phyloP scores from a whole-genome alignment of 2,888 invertebrate genomes.

The Pycnomerus fuliginosus region DNA sequence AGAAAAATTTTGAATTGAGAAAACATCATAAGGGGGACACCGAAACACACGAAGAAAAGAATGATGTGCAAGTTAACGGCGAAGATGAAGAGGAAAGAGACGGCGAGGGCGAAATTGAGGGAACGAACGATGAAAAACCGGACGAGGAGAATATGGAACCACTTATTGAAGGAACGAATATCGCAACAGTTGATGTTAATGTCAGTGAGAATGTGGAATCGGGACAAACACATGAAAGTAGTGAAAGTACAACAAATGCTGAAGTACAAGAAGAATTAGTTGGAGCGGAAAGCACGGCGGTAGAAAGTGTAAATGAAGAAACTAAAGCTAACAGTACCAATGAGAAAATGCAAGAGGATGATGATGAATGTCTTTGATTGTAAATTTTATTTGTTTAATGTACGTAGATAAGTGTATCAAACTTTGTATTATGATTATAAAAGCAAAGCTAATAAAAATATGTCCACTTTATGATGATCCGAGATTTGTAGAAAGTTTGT shows the following conservation, averaged over 20 bases:
- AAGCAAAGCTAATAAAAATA: too few relatives aligned
- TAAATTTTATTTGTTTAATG: slow-evolving; percentile 19
- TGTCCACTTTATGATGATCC: too few relatives aligned
- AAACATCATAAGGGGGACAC: slow-evolving; percentile 16
- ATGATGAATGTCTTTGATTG: slow-evolving; percentile 22
- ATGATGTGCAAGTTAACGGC: slow-evolving; percentile 8
- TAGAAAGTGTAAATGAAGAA: not conserved
- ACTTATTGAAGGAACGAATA: slow-evolving; percentile 4
- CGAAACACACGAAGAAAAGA: slow-evolving; percentile 10
- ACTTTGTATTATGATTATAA: too few relatives aligned
- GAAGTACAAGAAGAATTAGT: slow-evolving; percentile 2
- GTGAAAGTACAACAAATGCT: slow-evolving; percentile 4
- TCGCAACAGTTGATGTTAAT: slow-evolving; percentile 3
- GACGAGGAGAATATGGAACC: not conserved
- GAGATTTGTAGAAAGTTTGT: too few relatives aligned
- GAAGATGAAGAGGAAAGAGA: slow-evolving; percentile 9
- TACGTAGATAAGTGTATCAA: slow-evolving; percentile 20
- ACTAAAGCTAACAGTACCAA: too few relatives aligned
- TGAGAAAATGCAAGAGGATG: slow-evolving; percentile 15
- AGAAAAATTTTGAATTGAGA: slow-evolving; percentile 45
- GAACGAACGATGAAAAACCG: not conserved
- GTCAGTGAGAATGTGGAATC: too few relatives aligned
- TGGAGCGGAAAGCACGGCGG: not conserved
- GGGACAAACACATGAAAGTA: slow-evolving; percentile 6
- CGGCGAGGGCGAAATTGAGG: not conserved